Base-by-base conservation (phyloP, 2,888 invertebrate genomes). In the Augiades crinisus region DNA sequence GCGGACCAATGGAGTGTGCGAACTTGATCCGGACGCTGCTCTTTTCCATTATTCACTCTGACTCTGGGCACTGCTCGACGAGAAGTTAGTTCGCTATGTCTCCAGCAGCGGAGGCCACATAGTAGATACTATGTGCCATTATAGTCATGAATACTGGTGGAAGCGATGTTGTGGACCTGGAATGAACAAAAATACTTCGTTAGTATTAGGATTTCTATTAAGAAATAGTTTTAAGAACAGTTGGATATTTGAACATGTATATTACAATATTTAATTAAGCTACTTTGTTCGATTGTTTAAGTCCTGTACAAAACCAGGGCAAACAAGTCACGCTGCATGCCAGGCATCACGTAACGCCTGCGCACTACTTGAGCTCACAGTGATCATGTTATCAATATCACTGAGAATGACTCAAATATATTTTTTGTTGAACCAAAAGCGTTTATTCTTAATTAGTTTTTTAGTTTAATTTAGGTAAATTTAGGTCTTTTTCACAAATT, bases 21-120 rank as follows among this genome's bases (percentile, higher is more conserved):
- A 79, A 81, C 74, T 88, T 87, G 83, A 87, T 88, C 77, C 89
- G 84, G 75, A 78, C 88, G 85, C 85, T 84, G 64, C 84, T 87
- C 79, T 82, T 89, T 86, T 81, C 89, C 89, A 89, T 89, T 83
- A 86, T 89, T 89, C 78, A 85, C 79, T 77, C 78, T 78, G 71
- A 77, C 76, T 68, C 70, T 63, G 67, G 70, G 65, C 64, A 67
- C 72, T 72, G 65, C 66, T 68, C 16, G 33, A 45, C 47, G 40
- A 57, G 54, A 47, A 38, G 5, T 49, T 55, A 49, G 37, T 36
- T 41, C 21, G 16, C 24, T 41, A 24, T 30, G 10, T 44, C 21
- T 43, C 7, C 37, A 51, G 21, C 51, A 51, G 19, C 30, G 34
- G 14, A 21, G 7, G 19, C 36, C 43, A 19, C 27, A 19, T 37